Evolutionary conservation across 1,140 invertebrate species (phyloP).

Genomic region (Euschistus heros): DNA sequence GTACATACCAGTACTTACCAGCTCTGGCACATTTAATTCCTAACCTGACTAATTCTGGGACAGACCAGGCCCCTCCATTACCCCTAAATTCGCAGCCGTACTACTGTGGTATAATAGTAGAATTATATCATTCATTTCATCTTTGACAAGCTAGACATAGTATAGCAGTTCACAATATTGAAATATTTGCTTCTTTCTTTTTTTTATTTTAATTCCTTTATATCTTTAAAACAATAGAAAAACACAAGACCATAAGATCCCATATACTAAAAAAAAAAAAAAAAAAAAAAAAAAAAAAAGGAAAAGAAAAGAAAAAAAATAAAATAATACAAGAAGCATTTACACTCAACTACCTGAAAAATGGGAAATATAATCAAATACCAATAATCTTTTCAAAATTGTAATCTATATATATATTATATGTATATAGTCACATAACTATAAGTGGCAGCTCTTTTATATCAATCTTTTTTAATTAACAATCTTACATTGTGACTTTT

Average conservation of each 20-base stretch:
- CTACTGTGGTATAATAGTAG: conserved; percentile 28
- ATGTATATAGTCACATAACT: conserved; percentile 20
- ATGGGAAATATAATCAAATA: conserved; percentile 21
- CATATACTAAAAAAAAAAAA: conserved; percentile 26
- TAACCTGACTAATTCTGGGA: conserved; percentile 23
- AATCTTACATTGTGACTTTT: conserved; percentile 13
- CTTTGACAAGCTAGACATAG: conserved; percentile 18
- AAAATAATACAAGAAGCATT: conserved; percentile 24
- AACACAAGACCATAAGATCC: conserved; percentile 27
- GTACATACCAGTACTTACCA: not conserved
- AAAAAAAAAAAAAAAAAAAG: not conserved
- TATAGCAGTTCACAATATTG: conserved; percentile 12
- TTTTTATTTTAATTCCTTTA: conserved; percentile 18
- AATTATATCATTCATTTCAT: conserved; percentile 22
- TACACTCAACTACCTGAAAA: conserved; percentile 29
- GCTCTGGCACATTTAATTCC: conserved; percentile 14
- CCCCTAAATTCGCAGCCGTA: conserved; percentile 26
- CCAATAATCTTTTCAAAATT: conserved; percentile 19
- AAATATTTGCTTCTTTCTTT: conserved; percentile 9
- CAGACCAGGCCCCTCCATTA: conserved; percentile 20
- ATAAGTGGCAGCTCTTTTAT: conserved; percentile 19
- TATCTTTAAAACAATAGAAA: conserved; percentile 21
- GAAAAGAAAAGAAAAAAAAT: conserved; percentile 1
- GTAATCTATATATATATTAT: conserved; percentile 21
- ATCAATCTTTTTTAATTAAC: conserved; percentile 7